phyloP scores from a whole-genome alignment of 2,113 vertebrate genomes.

The Alouatta palliata region DNA sequence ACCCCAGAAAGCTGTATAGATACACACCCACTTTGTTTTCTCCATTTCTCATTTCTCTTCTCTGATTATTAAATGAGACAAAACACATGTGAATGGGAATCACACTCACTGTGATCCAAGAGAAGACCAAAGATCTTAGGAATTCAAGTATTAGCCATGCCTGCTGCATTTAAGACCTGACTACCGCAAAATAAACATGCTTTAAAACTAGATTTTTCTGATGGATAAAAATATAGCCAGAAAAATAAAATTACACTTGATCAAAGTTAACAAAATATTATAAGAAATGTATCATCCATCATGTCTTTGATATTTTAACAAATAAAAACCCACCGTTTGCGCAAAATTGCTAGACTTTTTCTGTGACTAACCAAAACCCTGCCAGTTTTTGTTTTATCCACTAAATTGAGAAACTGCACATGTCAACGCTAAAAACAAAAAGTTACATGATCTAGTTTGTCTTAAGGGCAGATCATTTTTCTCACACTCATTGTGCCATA shows the following conservation, averaged over 20 bases:
- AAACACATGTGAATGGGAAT: neutral
- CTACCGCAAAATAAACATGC: neutral
- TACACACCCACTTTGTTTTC: neutral
- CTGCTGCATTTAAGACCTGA: neutral
- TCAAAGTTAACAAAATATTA: neutral
- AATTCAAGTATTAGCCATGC: neutral
- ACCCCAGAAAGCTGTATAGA: neutral
- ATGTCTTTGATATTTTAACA: neutral
- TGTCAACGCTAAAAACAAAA: constrained; percentile 49
- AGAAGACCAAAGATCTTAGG: neutral
- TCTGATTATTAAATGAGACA: neutral
- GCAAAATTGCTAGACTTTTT: neutral
- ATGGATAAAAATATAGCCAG: neutral
- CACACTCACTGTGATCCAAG: neutral
- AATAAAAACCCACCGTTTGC: neutral
- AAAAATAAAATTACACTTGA: neutral
- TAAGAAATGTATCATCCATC: neutral
- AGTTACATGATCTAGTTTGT: constrained; percentile 10
- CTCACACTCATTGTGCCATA: neutral
- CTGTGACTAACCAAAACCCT: neutral
- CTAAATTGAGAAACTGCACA: constrained; percentile 13
- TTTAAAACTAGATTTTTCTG: neutral
- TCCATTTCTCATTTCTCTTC: constrained; percentile 5
- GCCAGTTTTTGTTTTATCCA: neutral
- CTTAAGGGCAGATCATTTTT: neutral